phyloP scores from a whole-genome alignment of 2,113 vertebrate species.

The Seriola rivoliana region DNA sequence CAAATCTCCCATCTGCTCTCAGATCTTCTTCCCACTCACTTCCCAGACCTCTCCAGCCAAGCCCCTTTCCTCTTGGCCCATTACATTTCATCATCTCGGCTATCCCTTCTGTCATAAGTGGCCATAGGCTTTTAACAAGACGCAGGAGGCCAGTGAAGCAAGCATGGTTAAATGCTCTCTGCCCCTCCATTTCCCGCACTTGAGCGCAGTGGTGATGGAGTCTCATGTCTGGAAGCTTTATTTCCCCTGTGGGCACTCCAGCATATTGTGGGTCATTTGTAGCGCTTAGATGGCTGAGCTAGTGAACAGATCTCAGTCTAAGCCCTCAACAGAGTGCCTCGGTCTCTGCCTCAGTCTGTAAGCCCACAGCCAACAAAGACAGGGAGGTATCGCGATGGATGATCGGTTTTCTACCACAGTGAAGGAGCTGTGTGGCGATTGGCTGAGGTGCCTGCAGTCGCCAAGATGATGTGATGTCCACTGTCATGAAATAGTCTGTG shows the following conservation, averaged over 20 bases:
- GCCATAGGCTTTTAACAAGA: slow-evolving; percentile 80
- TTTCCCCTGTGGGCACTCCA: slow-evolving; percentile 82
- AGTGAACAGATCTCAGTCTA: slow-evolving; percentile 70
- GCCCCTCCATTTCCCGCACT: slow-evolving; percentile 75
- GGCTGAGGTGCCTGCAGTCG: neutral
- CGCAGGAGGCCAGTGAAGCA: slow-evolving; percentile 75
- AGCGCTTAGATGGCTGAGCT: slow-evolving; percentile 78
- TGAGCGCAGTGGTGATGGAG: slow-evolving; percentile 76
- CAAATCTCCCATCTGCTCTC: slow-evolving; percentile 51
- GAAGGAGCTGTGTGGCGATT: slow-evolving; percentile 8
- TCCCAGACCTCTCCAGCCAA: slow-evolving; percentile 58
- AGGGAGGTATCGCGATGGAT: slow-evolving; percentile 37
- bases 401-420: slow-evolving; percentile 40
- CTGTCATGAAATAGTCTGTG: neutral
- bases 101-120: slow-evolving; percentile 80
- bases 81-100: slow-evolving; percentile 81
- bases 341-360: slow-evolving; percentile 53
- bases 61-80: slow-evolving; percentile 67
- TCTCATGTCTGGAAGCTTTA: slow-evolving; percentile 82
- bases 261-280: slow-evolving; percentile 84
- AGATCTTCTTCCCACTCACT: slow-evolving; percentile 26
- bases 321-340: slow-evolving; percentile 62
- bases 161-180: slow-evolving; percentile 78
- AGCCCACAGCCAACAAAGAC: slow-evolving; percentile 52
- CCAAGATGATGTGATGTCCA: slow-evolving; percentile 1